Evolutionary conservation across 2,113 vertebrate species (phyloP), one percentile per base, ranked within the genome.

Genomic region (Atractosteus spatula): DNA sequence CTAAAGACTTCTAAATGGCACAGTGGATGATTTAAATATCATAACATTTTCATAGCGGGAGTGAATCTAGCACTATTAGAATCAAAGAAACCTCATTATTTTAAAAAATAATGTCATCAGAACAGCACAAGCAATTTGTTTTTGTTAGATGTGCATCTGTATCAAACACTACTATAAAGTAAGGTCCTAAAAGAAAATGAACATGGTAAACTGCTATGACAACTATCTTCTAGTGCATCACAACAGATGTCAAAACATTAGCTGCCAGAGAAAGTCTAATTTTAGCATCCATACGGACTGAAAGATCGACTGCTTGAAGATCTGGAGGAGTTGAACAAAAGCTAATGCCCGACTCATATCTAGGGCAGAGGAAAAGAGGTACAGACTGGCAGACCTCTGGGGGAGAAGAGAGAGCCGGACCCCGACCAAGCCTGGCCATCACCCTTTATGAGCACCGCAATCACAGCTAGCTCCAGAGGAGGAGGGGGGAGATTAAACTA

Each of bases 301-400:
- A 83, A 82, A 85, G 86, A 87, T 83, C 85, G 86, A 85, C 78
- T 86, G 79, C 79, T 75, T 74, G 76, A 86, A 84, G 70, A 80
- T 77, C 85, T 79, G 79, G 81, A 77, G 74, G 77, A 83, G 75
- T 76, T 41, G 54, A 69, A 68, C 68, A 69, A 54, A 74, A 14
- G 77, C 71, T 73, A 51, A 5, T 51, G 47, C 41, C 16, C 68
- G 65, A 73, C 8, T 70, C 68, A 59, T 14, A 41, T 41, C 68
- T 55, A 59, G 41, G 55, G 41, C 8, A 11, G 29, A 66, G 43
- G 13, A 29, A 44, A 29, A 2, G 41, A 3, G 41, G 8, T 42
- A 29, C 12, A 13, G 47, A 7, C 5, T 10, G 10, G 47, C 47
- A 51, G 5, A 51, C 5, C 47, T 10, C 5, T 5, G 10, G 47